Percentiles rank a stretch among this genome's conserved stretches.
These are phyloP conservation scores for Momotus momota DNA, from an alignment of 2,797 vertebrate genomes.

Conservation along the genomic window DNA sequence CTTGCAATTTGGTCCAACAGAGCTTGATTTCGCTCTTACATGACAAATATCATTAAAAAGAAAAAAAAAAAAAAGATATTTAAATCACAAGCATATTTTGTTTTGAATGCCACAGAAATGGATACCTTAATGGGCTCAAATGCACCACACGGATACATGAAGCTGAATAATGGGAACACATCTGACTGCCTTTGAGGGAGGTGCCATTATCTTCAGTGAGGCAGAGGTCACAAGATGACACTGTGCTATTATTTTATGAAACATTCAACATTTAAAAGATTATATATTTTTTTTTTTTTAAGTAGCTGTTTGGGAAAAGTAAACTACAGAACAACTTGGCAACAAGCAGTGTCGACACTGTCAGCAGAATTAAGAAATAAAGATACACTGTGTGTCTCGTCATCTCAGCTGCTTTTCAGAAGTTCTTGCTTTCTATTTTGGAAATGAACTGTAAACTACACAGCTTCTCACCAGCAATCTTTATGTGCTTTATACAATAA, in stretches of 20 bases:
- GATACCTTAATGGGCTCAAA: background rate
- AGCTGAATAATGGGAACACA: background rate
- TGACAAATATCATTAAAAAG: background rate
- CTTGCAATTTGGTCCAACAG: background rate
- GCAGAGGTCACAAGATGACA: background rate
- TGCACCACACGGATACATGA: background rate
- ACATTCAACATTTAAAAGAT: background rate
- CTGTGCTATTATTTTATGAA: background rate
- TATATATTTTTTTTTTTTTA: background rate
- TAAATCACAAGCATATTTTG: background rate
- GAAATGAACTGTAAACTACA: background rate
- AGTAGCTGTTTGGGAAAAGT: background rate
- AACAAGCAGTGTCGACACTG: background rate
- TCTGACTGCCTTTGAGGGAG: background rate
- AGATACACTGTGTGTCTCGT: background rate
- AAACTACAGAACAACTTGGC: background rate
- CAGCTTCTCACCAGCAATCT: background rate
- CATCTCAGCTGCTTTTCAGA: background rate
- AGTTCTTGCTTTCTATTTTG: background rate
- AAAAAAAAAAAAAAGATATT: background rate
- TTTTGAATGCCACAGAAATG: background rate
- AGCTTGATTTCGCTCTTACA: background rate
- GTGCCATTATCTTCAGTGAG: background rate
- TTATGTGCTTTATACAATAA: background rate
- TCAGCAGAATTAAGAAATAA: conserved; percentile 42